Conservation (phyloP, 2,113 vertebrate species). For the Varanus komodoensis region DNA sequence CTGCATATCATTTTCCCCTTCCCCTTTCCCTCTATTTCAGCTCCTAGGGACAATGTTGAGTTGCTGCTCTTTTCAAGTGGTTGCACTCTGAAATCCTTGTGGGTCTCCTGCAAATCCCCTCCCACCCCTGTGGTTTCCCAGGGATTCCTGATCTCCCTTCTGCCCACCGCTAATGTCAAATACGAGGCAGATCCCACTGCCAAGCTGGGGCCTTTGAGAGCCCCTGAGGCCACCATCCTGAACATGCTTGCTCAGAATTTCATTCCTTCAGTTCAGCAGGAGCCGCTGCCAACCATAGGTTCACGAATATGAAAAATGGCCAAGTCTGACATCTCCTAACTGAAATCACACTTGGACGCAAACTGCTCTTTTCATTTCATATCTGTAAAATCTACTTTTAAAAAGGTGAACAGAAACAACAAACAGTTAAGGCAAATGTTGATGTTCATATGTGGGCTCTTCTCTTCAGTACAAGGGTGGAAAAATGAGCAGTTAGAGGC, state of each 20-base stretch:
- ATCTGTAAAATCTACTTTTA: background rate
- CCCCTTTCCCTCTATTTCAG: too few species aligned
- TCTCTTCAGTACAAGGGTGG: background rate
- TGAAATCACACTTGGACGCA: background rate
- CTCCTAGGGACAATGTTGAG: too few species aligned
- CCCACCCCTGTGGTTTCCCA: background rate
- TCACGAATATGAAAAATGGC: too few species aligned
- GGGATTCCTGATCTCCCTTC: background rate
- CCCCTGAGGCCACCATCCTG: too few species aligned
- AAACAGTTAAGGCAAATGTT: accelerated
- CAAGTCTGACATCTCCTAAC: background rate
- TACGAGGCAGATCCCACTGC: background rate
- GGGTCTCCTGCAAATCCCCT: background rate
- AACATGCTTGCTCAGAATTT: background rate
- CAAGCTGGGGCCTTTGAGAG: background rate
- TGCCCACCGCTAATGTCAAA: background rate
- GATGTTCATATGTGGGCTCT: accelerated
- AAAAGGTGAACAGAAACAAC: background rate
- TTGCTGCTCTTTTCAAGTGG: too few species aligned
- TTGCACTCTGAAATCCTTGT: background rate
- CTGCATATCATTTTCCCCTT: too few species aligned
- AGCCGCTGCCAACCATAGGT: background rate
- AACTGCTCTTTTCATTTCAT: background rate
- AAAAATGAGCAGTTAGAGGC: background rate
- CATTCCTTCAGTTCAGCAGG: background rate